These are phyloP conservation scores for Toxostoma redivivum DNA, from an alignment of 2,113 vertebrate genomes.

Conservation along the genomic window DNA sequence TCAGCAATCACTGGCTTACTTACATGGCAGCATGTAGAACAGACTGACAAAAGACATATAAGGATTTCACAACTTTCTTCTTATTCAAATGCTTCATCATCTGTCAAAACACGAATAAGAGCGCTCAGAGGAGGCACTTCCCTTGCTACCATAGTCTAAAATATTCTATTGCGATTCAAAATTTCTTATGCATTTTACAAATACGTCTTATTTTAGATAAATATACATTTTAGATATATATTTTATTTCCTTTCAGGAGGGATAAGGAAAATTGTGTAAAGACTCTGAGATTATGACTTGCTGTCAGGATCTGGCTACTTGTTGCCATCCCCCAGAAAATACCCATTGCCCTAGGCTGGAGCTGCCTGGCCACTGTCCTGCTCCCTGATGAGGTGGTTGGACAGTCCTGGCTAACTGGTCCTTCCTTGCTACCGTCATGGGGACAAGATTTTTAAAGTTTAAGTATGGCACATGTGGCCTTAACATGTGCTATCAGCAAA, in stretches of 20 bases:
- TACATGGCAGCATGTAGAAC: not conserved
- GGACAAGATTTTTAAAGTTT: not conserved
- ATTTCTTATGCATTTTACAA: not conserved
- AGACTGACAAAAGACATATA: not conserved
- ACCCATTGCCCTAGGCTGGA: not conserved
- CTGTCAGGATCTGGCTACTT: not conserved
- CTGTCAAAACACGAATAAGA: not conserved
- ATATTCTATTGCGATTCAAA: not conserved
- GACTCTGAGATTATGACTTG: not conserved
- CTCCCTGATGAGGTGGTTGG: accelerated
- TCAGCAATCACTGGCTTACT: not conserved
- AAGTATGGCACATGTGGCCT: not conserved
- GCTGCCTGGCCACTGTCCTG: not conserved
- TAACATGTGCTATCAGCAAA: not conserved
- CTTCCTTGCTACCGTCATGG: not conserved
- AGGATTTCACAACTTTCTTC: not conserved
- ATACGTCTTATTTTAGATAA: not conserved
- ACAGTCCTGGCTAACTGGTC: not conserved
- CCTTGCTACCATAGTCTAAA: not conserved
- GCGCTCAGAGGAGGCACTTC: not conserved
- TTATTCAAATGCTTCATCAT: not conserved
- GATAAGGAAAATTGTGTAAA: not conserved
- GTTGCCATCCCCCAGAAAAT: accelerated
- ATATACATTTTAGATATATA: not conserved
- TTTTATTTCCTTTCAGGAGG: not conserved